A percentile compares a stretch with the other conserved stretches of the same genome.
Conservation (phyloP, 2,113 vertebrate genomes). For the Petrocephalus microphthalmus region DNA sequence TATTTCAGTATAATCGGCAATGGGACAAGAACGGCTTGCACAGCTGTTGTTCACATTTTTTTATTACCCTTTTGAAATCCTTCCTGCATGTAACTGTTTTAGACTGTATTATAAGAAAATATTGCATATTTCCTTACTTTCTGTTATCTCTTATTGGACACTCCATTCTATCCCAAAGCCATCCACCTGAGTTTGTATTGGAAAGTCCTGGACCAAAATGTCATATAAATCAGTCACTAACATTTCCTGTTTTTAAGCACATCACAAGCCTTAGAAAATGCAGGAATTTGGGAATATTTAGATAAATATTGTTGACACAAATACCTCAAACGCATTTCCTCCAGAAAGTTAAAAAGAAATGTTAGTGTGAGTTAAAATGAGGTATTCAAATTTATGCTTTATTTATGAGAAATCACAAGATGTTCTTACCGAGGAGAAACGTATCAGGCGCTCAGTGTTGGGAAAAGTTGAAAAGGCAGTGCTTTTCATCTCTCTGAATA, state of each 20-base stretch:
- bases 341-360: constrained; percentile 2
- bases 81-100: neutral
- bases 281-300: neutral
- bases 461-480: neutral
- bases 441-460: neutral
- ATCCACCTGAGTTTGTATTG: neutral
- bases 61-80: neutral
- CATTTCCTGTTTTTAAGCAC: neutral
- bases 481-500: neutral
- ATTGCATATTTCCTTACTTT: neutral
- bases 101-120: neutral
- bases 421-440: neutral
- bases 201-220: neutral
- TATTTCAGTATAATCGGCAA: neutral
- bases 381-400: neutral
- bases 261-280: neutral
- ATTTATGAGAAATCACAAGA: neutral
- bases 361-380: neutral
- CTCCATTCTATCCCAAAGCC: neutral
- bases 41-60: neutral
- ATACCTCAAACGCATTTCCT: neutral
- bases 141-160: neutral
- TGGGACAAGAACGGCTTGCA: neutral
- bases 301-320: neutral
- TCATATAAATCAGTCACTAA: neutral